Conservation (phyloP, 2,888 invertebrate species). For the Cryptus armator region DNA sequence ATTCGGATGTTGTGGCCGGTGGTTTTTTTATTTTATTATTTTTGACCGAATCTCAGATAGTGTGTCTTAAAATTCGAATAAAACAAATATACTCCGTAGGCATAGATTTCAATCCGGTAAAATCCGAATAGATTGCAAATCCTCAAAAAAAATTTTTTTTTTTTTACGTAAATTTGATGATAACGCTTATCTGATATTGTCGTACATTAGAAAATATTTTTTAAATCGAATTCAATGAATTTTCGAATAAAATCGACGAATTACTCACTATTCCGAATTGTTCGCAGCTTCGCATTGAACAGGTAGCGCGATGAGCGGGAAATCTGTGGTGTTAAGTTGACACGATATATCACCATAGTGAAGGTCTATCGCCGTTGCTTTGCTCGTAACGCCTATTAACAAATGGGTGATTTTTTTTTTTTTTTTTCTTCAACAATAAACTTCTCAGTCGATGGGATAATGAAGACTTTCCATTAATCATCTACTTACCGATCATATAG, state of each 20-base stretch:
- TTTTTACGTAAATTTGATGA: neutral
- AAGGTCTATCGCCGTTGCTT: conserved; percentile 93
- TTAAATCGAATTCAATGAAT: neutral
- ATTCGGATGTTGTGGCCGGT: too few relatives aligned
- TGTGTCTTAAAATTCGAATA: neutral
- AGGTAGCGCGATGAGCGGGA: conserved; percentile 86
- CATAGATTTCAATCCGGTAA: neutral
- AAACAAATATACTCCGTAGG: neutral
- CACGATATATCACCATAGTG: conserved; percentile 95
- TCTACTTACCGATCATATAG: conserved; percentile 91
- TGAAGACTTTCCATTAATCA: neutral
- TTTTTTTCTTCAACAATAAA: neutral
- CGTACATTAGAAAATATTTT: neutral
- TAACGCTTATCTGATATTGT: neutral
- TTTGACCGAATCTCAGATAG: too few relatives aligned
- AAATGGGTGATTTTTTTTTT: conserved; percentile 5
- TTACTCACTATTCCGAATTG: conserved; percentile 86
- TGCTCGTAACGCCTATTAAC: conserved; percentile 91
- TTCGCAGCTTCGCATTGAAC: conserved; percentile 87
- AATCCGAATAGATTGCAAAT: neutral
- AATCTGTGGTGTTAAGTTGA: conserved; percentile 90
- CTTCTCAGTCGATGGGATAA: neutral
- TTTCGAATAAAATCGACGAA: neutral
- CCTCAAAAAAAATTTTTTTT: neutral
- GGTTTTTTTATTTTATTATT: neutral